phyloP scores from a whole-genome alignment of 2,113 vertebrate genomes.

The Ptychochromis oligacanthus region DNA sequence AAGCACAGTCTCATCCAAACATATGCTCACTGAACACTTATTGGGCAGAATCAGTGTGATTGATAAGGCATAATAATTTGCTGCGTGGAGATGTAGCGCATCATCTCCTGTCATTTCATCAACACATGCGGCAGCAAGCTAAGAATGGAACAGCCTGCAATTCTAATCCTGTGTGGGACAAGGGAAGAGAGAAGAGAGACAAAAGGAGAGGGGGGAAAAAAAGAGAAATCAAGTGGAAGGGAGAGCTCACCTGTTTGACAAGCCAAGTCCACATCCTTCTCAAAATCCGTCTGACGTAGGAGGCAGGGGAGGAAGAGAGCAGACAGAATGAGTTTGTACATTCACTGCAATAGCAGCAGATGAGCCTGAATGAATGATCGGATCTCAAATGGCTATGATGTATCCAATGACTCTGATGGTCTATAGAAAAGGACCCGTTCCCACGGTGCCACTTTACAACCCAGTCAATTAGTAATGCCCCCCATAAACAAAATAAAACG shows the following conservation, averaged over 20 bases:
- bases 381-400: conserved; percentile 29
- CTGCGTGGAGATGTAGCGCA: conserved; percentile 26
- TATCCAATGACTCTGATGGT: conserved; percentile 18
- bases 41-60: conserved; percentile 60
- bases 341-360: conserved; percentile 9
- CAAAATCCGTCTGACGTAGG: conserved; percentile 95
- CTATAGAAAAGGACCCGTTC: conserved; percentile 26
- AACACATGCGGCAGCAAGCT: conserved; percentile 11
- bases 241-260: conserved; percentile 93
- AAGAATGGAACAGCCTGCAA: conserved; percentile 22
- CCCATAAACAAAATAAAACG: conserved; percentile 3
- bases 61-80: conserved; percentile 66
- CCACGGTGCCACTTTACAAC: conserved; percentile 21
- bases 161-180: conserved; percentile 30
- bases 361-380: conserved; percentile 13
- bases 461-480: conserved; percentile 3
- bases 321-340: conserved; percentile 30
- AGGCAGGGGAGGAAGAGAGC: conserved; percentile 28
- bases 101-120: conserved; percentile 53
- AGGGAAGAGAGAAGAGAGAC: background rate
- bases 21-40: conserved; percentile 54
- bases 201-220: background rate
- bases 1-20: conserved; percentile 56
- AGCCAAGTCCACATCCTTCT: conserved; percentile 98
- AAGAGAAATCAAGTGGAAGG: conserved; percentile 8